Evolutionary conservation across 2,797 vertebrate genomes (phyloP), one percentile per base, ranked within the genome.

Genomic region (Smutsia temminckii): DNA sequence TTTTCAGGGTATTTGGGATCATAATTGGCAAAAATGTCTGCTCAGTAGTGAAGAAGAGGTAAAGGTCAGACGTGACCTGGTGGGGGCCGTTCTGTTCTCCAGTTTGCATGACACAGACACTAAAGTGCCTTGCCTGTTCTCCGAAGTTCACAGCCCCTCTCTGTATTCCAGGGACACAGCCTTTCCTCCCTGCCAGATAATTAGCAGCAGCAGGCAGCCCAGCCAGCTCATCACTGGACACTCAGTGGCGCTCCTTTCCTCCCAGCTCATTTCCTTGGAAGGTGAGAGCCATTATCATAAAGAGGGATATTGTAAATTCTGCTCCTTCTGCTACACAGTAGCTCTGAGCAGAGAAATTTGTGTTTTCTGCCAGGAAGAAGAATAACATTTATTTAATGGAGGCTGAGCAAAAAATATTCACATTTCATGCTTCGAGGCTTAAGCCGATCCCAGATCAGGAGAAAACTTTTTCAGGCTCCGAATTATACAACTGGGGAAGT

Each of bases 331-430:
- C 87, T 97, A 46, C 59, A 68, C 86, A 10, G 11, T 61, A 69
- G 80, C 96, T 97, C 84, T 91, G 95, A 97, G 95, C 94, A 96
- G 80, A 88, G 79, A 96, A 94, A 96, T 96, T 90, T 95, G 93
- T 98, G 89, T 97, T 97, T 97, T 96, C 96, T 97, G 96, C 94
- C 96, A 97, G 81, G 80, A 93, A 97, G 77, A 98, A 97, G 94
- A 97, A 97, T 85, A 96, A 95, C 84, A 97, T 97, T 97, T 97
- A 97, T 95, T 97, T 97, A 97, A 96, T 97, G 93, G 95, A 97
- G 95, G 95, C 93, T 97, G 95, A 96, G 96, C 95, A 95, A 97
- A 97, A 95, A 95, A 86, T 96, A 96, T 96, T 97, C 96, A 80
- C 95, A 97, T 97, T 97, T 97, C 96, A 97, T 83, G 96, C 96